phyloP scores from a whole-genome alignment of 2,888 invertebrate species.

The Odontocolon sp. region DNA sequence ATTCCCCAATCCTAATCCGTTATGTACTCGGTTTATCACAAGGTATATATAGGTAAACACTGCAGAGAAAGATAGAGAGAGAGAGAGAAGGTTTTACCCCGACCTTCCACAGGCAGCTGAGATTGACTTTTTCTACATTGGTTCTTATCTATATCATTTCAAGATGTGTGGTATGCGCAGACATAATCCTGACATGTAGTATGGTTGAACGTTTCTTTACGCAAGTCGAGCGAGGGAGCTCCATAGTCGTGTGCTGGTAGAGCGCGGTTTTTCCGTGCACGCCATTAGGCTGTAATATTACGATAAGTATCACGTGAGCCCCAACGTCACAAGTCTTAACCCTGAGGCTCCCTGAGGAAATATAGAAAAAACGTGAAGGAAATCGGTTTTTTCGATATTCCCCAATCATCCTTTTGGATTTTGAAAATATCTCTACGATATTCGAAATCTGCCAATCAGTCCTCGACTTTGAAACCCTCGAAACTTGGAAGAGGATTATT shows the following conservation, averaged over 20 bases:
- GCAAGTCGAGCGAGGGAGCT: constrained; percentile 14
- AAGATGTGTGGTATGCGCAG: constrained; percentile 17
- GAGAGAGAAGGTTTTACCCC: no score
- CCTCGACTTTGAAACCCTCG: no score
- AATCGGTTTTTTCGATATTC: no score
- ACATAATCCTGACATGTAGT: constrained; percentile 19
- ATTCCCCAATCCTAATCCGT: neutral
- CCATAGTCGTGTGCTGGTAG: neutral
- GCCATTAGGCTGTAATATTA: constrained; percentile 52
- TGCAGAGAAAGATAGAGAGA: no score
- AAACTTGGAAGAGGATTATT: no score
- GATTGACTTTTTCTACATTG: constrained; percentile 39
- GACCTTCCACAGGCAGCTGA: no score
- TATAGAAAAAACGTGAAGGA: no score
- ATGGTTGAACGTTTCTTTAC: constrained; percentile 21
- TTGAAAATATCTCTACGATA: no score
- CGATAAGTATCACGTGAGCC: constrained; percentile 44
- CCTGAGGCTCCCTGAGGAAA: constrained; percentile 11
- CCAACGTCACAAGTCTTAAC: constrained; percentile 46
- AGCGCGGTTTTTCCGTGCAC: constrained; percentile 27
- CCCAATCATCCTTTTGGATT: no score
- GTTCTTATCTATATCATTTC: constrained; percentile 25
- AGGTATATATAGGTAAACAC: no score
- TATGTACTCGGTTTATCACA: neutral
- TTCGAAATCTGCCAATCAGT: no score